Conservation (phyloP, 2,113 vertebrate genomes). For the Epinephelus moara region DNA sequence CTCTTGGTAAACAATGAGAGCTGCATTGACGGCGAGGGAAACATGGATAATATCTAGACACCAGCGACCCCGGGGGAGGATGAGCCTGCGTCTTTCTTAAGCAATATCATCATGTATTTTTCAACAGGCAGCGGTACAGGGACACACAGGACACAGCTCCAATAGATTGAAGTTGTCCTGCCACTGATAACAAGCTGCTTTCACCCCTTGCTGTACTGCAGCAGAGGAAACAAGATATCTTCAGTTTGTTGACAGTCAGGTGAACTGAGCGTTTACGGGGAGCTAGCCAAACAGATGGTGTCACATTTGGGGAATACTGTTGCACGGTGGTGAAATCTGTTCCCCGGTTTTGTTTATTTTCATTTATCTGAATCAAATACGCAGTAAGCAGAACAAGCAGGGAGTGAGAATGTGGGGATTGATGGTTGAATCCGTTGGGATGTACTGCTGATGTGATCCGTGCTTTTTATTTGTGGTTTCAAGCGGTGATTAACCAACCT, state of each 20-base stretch:
- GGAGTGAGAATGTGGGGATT: not conserved
- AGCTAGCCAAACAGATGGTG: conserved; percentile 52
- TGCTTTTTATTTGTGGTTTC: not conserved
- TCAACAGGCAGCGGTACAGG: conserved; percentile 26
- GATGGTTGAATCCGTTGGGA: conserved; percentile 17
- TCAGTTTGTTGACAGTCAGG: conserved; percentile 55
- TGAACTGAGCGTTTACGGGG: conserved; percentile 38
- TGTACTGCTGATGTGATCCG: not conserved
- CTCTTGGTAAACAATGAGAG: conserved; percentile 69
- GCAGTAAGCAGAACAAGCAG: conserved; percentile 17
- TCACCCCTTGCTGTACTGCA: conserved; percentile 10
- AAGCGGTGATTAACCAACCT: not conserved
- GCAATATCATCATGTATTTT: conserved; percentile 56
- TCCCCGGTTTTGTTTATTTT: conserved; percentile 47
- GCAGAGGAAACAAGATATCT: conserved; percentile 36
- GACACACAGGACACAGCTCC: conserved; percentile 27
- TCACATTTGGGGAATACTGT: conserved; percentile 42
- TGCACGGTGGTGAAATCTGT: conserved; percentile 33
- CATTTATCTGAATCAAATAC: conserved; percentile 33
- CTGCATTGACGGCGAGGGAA: conserved; percentile 34
- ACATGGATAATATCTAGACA: conserved; percentile 51
- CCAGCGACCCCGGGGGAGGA: conserved; percentile 30
- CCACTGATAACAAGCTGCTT: conserved; percentile 60
- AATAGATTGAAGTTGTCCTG: conserved; percentile 39
- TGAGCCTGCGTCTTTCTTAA: conserved; percentile 28